These are phyloP conservation scores for Plebejus melissa DNA, from an alignment of 2,888 invertebrate species.

Conservation along the genomic window DNA sequence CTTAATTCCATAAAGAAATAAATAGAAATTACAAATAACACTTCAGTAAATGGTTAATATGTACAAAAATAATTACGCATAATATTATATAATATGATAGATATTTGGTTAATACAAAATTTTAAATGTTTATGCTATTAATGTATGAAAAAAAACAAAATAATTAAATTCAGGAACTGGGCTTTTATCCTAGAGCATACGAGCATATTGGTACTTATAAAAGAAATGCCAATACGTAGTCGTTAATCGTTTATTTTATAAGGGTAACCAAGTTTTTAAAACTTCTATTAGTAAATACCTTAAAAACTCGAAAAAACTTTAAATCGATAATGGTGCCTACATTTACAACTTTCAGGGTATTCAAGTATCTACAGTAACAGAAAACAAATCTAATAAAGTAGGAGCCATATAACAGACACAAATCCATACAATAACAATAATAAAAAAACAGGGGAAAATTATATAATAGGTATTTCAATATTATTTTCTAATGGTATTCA, in stretches of 20 bases:
- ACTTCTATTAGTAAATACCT: background rate
- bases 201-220: background rate
- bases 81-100: background rate
- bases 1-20: conserved; percentile 74
- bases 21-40: conserved; percentile 62
- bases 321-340: background rate
- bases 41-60: conserved; percentile 45
- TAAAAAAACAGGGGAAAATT: background rate
- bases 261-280: conserved; percentile 6
- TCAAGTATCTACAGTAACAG: conserved; percentile 1
- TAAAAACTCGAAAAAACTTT: conserved; percentile 3
- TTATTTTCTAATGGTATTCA: conserved; percentile 7
- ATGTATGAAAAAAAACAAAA: conserved; percentile 40
- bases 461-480: background rate
- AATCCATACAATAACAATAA: background rate
- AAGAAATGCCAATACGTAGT: background rate
- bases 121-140: conserved; percentile 5
- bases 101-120: conserved; percentile 34
- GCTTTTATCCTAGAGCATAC: conserved; percentile 1
- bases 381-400: background rate
- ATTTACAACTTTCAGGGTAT: background rate
- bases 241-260: background rate
- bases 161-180: conserved; percentile 8
- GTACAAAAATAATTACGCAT: conserved; percentile 40
- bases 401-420: background rate